phyloP scores from a whole-genome alignment of 2,113 vertebrate genomes.

The Heterochromis multidens region DNA sequence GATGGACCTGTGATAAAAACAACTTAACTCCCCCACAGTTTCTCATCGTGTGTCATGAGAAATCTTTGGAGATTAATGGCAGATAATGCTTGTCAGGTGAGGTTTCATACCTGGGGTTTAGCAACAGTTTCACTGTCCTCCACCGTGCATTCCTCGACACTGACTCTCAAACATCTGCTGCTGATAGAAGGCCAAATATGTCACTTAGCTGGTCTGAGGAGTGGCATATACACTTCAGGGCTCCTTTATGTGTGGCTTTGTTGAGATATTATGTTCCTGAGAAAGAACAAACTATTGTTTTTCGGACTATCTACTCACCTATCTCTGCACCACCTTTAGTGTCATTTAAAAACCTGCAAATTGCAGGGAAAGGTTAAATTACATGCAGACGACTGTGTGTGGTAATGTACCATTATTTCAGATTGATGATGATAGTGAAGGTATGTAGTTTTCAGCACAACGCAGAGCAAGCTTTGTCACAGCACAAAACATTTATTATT shows the following conservation, averaged over 20 bases:
- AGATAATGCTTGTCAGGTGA: background rate
- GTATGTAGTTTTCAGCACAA: slow-evolving; percentile 17
- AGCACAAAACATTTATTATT: slow-evolving; percentile 65
- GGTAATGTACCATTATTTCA: slow-evolving; percentile 40
- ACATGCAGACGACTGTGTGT: slow-evolving; percentile 30
- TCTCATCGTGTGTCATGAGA: background rate
- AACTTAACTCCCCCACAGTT: background rate
- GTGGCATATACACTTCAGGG: background rate
- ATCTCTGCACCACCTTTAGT: background rate
- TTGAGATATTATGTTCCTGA: slow-evolving; percentile 33
- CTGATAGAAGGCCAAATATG: slow-evolving; percentile 55
- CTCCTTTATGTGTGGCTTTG: background rate
- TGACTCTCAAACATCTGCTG: slow-evolving; percentile 22
- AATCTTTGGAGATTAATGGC: background rate
- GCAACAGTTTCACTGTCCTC: slow-evolving; percentile 33
- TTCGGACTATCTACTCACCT: background rate
- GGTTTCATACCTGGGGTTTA: slow-evolving; percentile 20
- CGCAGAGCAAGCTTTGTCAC: slow-evolving; percentile 58
- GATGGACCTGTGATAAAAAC: background rate
- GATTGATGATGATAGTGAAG: slow-evolving; percentile 45
- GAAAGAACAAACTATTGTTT: slow-evolving; percentile 35
- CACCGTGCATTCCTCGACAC: slow-evolving; percentile 35
- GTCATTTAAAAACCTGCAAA: slow-evolving; percentile 12
- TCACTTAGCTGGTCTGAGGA: slow-evolving; percentile 53
- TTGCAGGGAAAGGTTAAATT: slow-evolving; percentile 37